These are phyloP conservation scores for Polypedilum pembai DNA, from an alignment of 1,140 invertebrate genomes.

Conservation along the genomic window DNA sequence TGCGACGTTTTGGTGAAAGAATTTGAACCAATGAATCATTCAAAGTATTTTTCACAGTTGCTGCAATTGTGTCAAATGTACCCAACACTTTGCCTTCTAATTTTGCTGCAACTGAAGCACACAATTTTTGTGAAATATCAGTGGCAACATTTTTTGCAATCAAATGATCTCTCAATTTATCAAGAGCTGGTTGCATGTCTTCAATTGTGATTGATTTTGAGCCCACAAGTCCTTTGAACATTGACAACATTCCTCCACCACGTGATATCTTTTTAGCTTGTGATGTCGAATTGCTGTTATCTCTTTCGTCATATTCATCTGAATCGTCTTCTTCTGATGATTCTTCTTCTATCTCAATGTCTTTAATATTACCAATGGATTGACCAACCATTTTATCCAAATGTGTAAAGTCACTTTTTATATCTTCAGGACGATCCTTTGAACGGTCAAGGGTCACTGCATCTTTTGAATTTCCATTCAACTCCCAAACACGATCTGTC, in stretches of 20 bases:
- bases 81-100: conserved; percentile 89
- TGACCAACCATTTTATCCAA: conserved; percentile 70
- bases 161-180: conserved; percentile 94
- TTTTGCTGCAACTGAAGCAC: conserved; percentile 87
- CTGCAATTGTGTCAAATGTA: conserved; percentile 85
- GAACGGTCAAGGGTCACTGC: conserved; percentile 75
- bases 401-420: conserved; percentile 49
- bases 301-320: conserved; percentile 39
- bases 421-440: conserved; percentile 63
- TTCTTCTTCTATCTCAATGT: conserved; percentile 54
- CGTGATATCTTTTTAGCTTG: conserved; percentile 44
- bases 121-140: conserved; percentile 90
- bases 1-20: conserved; percentile 84
- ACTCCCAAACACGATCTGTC: conserved; percentile 82
- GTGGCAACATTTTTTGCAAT: conserved; percentile 97
- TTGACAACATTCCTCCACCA: conserved; percentile 61
- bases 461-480: conserved; percentile 72
- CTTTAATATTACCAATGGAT: conserved; percentile 69
- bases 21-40: conserved; percentile 84
- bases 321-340: conserved; percentile 47
- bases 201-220: conserved; percentile 65
- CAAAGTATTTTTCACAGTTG: conserved; percentile 71
- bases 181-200: conserved; percentile 77
- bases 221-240: conserved; percentile 82
- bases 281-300: conserved; percentile 43